Conservation (phyloP, 2,113 vertebrate genomes). For the Sceloporus undulatus region DNA sequence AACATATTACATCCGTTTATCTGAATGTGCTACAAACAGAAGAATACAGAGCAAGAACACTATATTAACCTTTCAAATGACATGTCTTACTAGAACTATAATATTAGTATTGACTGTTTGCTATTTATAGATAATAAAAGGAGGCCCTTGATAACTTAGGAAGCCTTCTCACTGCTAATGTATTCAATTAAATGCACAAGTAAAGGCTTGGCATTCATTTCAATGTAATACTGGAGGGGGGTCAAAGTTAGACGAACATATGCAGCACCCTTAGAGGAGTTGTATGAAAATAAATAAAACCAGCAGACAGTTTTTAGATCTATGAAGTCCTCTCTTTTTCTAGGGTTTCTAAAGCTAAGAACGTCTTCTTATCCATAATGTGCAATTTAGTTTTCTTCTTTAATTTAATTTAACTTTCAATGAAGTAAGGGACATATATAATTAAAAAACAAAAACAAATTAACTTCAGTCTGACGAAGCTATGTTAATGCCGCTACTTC, state of each 20-base stretch:
- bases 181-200: not conserved
- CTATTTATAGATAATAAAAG: slow-evolving; percentile 2
- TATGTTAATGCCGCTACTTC: not conserved
- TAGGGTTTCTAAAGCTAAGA: not conserved
- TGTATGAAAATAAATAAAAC: not conserved
- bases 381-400: not conserved
- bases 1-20: not conserved
- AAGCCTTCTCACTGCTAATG: slow-evolving; percentile 21
- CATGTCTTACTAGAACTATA: not conserved
- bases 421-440: not conserved
- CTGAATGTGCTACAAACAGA: slow-evolving; percentile 6
- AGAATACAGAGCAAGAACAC: slow-evolving; percentile 20
- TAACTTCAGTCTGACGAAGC: not conserved
- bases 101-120: slow-evolving; percentile 13
- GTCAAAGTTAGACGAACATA: slow-evolving; percentile 26
- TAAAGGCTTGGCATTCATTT: not conserved
- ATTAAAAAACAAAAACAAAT: not conserved
- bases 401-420: not conserved
- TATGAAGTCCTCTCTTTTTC: not conserved
- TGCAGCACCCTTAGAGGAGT: not conserved
- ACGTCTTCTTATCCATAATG: not conserved
- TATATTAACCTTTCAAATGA: not conserved
- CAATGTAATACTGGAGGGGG: slow-evolving; percentile 25
- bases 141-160: slow-evolving; percentile 40
- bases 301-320: slow-evolving; percentile 5